phyloP scores from a whole-genome alignment of 2,888 invertebrate species.

The Oscheius sp. region DNA sequence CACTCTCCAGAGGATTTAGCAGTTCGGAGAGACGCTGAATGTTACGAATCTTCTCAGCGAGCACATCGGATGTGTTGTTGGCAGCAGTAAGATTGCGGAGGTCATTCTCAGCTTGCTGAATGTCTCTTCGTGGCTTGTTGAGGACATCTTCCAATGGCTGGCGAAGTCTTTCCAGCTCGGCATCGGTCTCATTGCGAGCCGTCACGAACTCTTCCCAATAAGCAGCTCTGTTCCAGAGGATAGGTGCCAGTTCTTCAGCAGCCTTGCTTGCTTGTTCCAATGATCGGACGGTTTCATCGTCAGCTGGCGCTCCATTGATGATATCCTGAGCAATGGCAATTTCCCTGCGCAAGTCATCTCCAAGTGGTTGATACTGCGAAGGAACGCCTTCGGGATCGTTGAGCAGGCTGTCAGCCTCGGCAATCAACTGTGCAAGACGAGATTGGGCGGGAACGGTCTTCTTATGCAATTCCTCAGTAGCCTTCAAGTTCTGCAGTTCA shows the following conservation, averaged over 20 bases:
- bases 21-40: constrained; percentile 59
- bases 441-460: constrained; percentile 37
- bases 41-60: constrained; percentile 42
- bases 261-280: constrained; percentile 42
- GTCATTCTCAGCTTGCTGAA: constrained; percentile 41
- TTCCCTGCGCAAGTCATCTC: constrained; percentile 42
- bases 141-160: constrained; percentile 42
- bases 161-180: constrained; percentile 49
- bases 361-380: constrained; percentile 43
- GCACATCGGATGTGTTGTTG: constrained; percentile 41
- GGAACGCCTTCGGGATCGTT: constrained; percentile 51
- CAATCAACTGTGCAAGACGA: constrained; percentile 47
- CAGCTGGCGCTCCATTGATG: constrained; percentile 23
- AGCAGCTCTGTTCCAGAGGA: constrained; percentile 50
- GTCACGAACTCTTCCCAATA: constrained; percentile 55
- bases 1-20: constrained; percentile 61
- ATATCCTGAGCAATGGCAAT: constrained; percentile 38
- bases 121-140: constrained; percentile 39
- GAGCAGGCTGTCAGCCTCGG: constrained; percentile 45
- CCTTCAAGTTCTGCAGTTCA: constrained; percentile 42
- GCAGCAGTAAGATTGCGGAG: constrained; percentile 39
- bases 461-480: constrained; percentile 43
- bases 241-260: constrained; percentile 43
- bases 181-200: constrained; percentile 55
- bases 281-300: constrained; percentile 39